Conservation (phyloP, 2,113 vertebrate genomes). For the Coracopsis vasa region DNA sequence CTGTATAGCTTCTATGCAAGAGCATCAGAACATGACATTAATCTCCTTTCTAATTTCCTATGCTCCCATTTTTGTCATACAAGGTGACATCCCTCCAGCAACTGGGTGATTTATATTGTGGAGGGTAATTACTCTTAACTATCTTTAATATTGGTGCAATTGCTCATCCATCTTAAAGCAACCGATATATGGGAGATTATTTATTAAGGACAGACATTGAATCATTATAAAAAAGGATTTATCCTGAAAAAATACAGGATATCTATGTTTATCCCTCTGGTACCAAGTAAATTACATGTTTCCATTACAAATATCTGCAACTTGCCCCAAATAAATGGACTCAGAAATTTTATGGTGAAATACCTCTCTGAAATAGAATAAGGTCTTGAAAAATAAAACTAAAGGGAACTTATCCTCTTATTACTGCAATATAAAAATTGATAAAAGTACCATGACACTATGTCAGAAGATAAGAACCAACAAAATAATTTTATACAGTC, state of each 20-base stretch:
- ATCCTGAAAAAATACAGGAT: background rate
- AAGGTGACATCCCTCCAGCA: slow-evolving; percentile 38
- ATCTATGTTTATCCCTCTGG: background rate
- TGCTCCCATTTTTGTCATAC: slow-evolving; percentile 11
- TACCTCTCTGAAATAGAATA: background rate
- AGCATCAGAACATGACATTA: slow-evolving; percentile 47
- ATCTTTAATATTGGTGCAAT: slow-evolving; percentile 41
- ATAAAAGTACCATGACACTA: background rate
- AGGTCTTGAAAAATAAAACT: background rate
- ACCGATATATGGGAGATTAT: slow-evolving; percentile 21
- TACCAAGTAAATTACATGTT: background rate
- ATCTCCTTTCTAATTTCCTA: slow-evolving; percentile 61
- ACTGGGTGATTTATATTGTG: slow-evolving; percentile 44
- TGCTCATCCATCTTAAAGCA: slow-evolving; percentile 43
- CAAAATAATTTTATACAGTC: background rate
- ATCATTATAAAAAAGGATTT: background rate
- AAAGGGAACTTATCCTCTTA: background rate
- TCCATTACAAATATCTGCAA: background rate
- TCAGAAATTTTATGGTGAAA: background rate
- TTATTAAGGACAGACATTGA: background rate
- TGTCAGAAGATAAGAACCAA: background rate
- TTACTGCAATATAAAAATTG: background rate
- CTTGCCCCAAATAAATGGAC: rapidly evolving
- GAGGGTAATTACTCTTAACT: slow-evolving; percentile 49
- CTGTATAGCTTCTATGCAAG: slow-evolving; percentile 8